Percentiles rank a stretch among this genome's conserved stretches.
Conservation (phyloP, 2,113 vertebrate species). For the Phyllostomus discolor region DNA sequence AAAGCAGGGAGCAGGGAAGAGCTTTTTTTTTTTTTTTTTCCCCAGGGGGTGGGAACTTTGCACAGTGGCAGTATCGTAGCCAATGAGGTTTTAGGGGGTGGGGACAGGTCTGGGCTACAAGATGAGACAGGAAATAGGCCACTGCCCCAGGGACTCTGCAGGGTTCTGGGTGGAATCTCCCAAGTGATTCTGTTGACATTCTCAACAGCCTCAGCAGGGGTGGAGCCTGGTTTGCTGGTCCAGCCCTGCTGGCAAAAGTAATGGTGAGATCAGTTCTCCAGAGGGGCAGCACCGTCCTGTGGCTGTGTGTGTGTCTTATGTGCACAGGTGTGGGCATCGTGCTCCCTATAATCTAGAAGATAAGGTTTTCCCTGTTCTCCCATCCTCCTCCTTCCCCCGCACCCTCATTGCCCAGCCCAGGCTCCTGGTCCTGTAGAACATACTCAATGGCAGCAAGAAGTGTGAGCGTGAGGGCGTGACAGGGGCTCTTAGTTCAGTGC, state of each 20-base stretch:
- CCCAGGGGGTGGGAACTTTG: no score
- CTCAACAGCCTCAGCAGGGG: background rate
- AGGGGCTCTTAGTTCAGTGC: background rate
- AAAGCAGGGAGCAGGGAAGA: constrained; percentile 39
- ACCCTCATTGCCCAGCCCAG: background rate
- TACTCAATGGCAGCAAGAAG: background rate
- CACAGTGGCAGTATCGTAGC: no score
- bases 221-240: constrained; percentile 41
- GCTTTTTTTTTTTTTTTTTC: background rate
- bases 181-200: constrained; percentile 36
- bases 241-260: background rate
- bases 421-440: background rate
- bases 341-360: background rate
- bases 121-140: constrained; percentile 58
- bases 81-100: background rate
- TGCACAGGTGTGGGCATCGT: background rate
- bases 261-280: background rate
- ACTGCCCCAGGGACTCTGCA: background rate
- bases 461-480: fast-evolving
- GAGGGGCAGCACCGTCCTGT: background rate
- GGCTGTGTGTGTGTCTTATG: background rate
- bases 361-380: background rate
- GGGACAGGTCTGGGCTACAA: constrained; percentile 35
- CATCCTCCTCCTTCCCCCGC: background rate
- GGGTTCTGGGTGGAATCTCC: background rate